A percentile compares a stretch with the other conserved stretches of the same genome.
Evolutionary conservation across 2,113 vertebrate genomes (phyloP).

Genomic region (Pterocles orientalis): DNA sequence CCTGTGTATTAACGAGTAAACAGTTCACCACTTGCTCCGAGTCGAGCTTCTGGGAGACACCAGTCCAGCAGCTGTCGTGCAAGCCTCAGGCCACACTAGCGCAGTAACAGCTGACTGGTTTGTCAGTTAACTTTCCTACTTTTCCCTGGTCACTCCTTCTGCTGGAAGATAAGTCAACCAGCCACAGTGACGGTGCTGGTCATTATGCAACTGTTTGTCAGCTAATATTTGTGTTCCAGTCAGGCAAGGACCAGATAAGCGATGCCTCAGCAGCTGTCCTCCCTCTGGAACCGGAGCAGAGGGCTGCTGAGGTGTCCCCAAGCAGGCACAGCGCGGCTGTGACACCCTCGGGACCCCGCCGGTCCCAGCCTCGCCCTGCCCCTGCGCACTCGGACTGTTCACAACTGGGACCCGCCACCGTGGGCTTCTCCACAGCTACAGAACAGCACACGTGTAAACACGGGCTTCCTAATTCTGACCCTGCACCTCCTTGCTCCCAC

Average conservation of each 20-base stretch:
- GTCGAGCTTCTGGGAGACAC: neutral
- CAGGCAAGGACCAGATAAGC: conserved; percentile 20
- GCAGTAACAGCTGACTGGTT: neutral
- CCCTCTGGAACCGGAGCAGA: fast-evolving
- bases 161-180: neutral
- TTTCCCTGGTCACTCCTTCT: conserved; percentile 3
- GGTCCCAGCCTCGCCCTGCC: no score
- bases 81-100: neutral
- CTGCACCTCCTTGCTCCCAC: neutral
- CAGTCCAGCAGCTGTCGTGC: neutral
- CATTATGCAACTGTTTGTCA: conserved; percentile 38
- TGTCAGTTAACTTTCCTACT: neutral
- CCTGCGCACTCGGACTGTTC: fast-evolving
- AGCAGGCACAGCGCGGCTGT: no score
- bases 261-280: neutral
- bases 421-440: fast-evolving
- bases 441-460: neutral
- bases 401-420: neutral
- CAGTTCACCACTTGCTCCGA: neutral
- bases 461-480: neutral
- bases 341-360: no score
- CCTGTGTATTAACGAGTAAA: neutral
- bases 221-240: conserved; percentile 47
- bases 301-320: neutral
- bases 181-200: neutral